These are phyloP conservation scores for Spisula subtruncata DNA, from an alignment of 2,888 invertebrate genomes.

Conservation along the genomic window DNA sequence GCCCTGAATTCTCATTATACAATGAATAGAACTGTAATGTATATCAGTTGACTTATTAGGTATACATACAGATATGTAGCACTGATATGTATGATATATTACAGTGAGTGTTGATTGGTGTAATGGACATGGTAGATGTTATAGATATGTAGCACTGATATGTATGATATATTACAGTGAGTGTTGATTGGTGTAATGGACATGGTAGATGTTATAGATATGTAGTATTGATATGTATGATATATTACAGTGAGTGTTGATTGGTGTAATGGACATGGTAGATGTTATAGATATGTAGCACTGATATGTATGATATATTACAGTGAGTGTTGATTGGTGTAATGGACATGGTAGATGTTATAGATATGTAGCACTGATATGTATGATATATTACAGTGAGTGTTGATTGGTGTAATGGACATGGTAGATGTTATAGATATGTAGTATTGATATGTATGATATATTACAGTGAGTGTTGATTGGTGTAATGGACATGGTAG, in stretches of 20 bases:
- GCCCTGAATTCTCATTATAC: no score
- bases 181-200: slow-evolving; percentile 59
- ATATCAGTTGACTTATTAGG: no score
- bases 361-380: slow-evolving; percentile 58
- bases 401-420: slow-evolving; percentile 62
- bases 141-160: slow-evolving; percentile 62
- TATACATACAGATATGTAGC: no score
- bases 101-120: slow-evolving; percentile 66
- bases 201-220: slow-evolving; percentile 68
- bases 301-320: slow-evolving; percentile 8
- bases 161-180: slow-evolving; percentile 51
- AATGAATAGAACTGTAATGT: no score
- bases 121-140: slow-evolving; percentile 64
- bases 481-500: slow-evolving; percentile 67
- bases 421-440: slow-evolving; percentile 66
- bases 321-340: slow-evolving; percentile 66
- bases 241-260: slow-evolving; percentile 58
- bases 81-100: neutral
- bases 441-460: slow-evolving; percentile 23
- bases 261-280: slow-evolving; percentile 67
- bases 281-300: slow-evolving; percentile 66
- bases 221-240: slow-evolving; percentile 25
- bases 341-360: slow-evolving; percentile 65
- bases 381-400: slow-evolving; percentile 52
- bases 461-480: slow-evolving; percentile 58